Conservation (phyloP, 2,888 invertebrate genomes). For the Plagodis pulveraria region DNA sequence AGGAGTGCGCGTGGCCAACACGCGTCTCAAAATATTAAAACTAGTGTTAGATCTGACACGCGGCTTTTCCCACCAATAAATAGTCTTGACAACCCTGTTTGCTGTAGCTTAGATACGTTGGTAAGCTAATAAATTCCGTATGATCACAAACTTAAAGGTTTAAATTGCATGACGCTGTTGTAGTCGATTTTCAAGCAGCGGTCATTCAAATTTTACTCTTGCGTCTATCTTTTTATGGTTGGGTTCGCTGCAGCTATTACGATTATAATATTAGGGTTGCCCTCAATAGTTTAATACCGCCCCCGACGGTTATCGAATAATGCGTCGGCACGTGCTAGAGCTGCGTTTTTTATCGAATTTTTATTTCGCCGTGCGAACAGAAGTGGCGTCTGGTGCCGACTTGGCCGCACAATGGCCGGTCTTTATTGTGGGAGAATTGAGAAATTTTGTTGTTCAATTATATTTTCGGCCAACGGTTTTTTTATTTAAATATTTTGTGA, state of each 20-base stretch:
- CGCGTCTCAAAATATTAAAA: constrained; percentile 82
- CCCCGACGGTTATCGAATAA: constrained; percentile 84
- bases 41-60: constrained; percentile 84
- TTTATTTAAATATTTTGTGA: no score
- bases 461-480: background rate
- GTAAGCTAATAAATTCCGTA: constrained; percentile 41
- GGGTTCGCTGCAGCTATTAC: constrained; percentile 29
- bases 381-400: constrained; percentile 77
- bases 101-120: constrained; percentile 30
- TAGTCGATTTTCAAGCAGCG: background rate
- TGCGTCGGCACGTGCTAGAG: constrained; percentile 74
- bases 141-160: background rate
- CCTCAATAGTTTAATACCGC: constrained; percentile 76
- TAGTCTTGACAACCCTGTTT: constrained; percentile 73
- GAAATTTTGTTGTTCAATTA: constrained; percentile 10
- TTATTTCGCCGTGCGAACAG: constrained; percentile 76
- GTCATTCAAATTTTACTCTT: constrained; percentile 39
- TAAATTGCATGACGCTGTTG: constrained; percentile 22
- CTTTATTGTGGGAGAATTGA: constrained; percentile 42
- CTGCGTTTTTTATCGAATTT: constrained; percentile 78
- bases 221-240: constrained; percentile 26
- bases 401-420: constrained; percentile 56
- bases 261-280: constrained; percentile 71
- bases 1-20: constrained; percentile 70
- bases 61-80: constrained; percentile 84